These are phyloP conservation scores for Clavelina lepadiformis DNA, from an alignment of 23 tunicate species.

Conservation along the genomic window DNA sequence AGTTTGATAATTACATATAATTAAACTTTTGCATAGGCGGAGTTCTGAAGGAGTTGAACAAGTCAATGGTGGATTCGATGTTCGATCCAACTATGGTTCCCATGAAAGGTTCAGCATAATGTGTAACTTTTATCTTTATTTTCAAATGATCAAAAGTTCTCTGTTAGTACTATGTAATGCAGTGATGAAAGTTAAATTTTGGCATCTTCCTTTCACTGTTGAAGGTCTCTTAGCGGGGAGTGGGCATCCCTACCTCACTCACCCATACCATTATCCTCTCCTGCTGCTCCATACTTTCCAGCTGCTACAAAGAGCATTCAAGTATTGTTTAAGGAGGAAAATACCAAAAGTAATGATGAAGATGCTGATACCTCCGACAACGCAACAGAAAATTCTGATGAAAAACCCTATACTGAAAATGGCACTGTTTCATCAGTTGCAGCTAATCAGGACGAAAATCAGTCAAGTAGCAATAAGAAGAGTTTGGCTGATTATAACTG, in stretches of 20 bases:
- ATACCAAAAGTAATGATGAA: not conserved
- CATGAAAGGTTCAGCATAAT: conserved; percentile 25
- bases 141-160: not conserved
- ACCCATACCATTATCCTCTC: conserved; percentile 55
- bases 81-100: not conserved
- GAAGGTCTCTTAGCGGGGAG: conserved; percentile 9
- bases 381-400: not conserved
- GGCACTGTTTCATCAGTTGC: not conserved
- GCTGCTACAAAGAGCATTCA: not conserved
- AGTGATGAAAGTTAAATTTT: not conserved
- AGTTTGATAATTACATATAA: not conserved
- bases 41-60: conserved; percentile 25
- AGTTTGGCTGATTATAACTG: not conserved
- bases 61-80: conserved; percentile 41
- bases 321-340: not conserved
- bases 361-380: not conserved
- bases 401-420: not conserved
- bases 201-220: not conserved
- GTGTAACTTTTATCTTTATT: not conserved
- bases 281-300: conserved; percentile 22
- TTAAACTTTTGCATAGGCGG: conserved; percentile 13
- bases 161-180: not conserved
- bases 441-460: not conserved
- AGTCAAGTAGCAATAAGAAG: not conserved
- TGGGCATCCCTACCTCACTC: conserved; percentile 69